phyloP scores from a whole-genome alignment of 1,140 invertebrate genomes.

The Scaptomyza hsui region DNA sequence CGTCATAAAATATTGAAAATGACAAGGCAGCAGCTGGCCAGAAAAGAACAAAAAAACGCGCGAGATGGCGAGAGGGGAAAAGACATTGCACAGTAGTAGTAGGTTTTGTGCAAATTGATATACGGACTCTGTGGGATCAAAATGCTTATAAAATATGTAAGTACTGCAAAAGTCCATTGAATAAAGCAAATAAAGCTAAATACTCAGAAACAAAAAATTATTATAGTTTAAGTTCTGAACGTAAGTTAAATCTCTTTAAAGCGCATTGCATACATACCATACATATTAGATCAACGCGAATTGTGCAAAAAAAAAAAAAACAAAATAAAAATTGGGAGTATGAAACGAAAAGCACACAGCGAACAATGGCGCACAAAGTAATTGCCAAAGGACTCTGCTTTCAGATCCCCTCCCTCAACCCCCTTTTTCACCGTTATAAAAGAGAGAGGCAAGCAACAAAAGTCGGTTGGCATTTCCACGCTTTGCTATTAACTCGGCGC shows the following conservation, averaged over 20 bases:
- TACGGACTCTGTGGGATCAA: slow-evolving; percentile 8
- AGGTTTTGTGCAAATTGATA: slow-evolving; percentile 7
- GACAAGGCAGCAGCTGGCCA: slow-evolving; percentile 45
- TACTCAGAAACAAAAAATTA: not conserved
- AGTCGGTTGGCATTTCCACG: slow-evolving; percentile 48
- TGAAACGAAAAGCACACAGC: slow-evolving; percentile 18
- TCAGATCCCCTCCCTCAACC: not conserved
- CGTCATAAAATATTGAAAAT: slow-evolving; percentile 76
- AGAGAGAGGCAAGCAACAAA: slow-evolving; percentile 49
- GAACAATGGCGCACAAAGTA: slow-evolving; percentile 64
- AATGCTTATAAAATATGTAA: not conserved
- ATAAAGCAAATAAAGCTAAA: slow-evolving; percentile 1
- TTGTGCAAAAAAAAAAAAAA: too few species aligned
- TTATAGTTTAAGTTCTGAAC: too few species aligned
- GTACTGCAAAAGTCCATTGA: not conserved
- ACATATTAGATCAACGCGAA: not conserved
- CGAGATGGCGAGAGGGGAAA: not conserved
- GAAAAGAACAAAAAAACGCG: too few species aligned
- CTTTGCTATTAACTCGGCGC: slow-evolving; percentile 72
- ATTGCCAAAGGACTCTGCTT: slow-evolving; percentile 52
- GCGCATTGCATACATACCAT: not conserved
- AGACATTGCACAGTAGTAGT: slow-evolving; percentile 3
- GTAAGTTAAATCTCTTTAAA: not conserved
- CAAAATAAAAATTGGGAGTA: too few species aligned
- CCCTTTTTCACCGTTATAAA: not conserved